Evolutionary conservation across 1,140 invertebrate genomes (phyloP).

Genomic region (Aphelenchoides besseyi): DNA sequence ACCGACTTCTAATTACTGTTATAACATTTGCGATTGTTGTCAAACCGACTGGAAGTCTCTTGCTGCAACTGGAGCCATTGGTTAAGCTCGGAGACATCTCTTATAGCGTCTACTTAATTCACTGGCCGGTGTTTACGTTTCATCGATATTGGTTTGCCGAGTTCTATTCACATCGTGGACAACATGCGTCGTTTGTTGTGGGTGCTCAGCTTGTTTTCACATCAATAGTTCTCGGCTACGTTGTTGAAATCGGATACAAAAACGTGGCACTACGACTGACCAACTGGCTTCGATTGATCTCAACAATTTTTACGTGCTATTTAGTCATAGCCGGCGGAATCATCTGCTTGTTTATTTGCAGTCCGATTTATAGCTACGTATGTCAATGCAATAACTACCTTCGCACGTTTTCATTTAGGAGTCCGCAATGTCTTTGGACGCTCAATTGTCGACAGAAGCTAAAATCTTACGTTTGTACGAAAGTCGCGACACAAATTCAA

Average conservation of each 20-base stretch:
- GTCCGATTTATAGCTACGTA: neutral
- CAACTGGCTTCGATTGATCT: neutral
- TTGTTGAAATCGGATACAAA: neutral
- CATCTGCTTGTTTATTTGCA: neutral
- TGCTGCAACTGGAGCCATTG: neutral
- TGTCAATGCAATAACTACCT: neutral
- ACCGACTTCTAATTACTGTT: neutral
- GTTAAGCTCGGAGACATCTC: slow-evolving; percentile 6
- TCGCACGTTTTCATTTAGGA: neutral
- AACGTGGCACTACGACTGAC: neutral
- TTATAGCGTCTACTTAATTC: neutral
- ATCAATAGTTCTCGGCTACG: neutral
- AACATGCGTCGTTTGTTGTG: neutral
- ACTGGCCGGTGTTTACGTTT: slow-evolving; percentile 4
- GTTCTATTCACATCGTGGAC: neutral
- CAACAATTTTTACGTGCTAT: neutral
- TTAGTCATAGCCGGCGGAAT: neutral
- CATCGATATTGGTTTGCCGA: slow-evolving; percentile 8
- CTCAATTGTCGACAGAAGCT: neutral
- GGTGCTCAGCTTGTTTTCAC: neutral
- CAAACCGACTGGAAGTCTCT: neutral
- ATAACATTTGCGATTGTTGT: neutral
- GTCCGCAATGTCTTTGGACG: neutral
- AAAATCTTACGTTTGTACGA: neutral
- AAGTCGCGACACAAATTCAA: neutral